phyloP scores from a whole-genome alignment of 2,113 vertebrate genomes.

The Periophthalmus modestus region DNA sequence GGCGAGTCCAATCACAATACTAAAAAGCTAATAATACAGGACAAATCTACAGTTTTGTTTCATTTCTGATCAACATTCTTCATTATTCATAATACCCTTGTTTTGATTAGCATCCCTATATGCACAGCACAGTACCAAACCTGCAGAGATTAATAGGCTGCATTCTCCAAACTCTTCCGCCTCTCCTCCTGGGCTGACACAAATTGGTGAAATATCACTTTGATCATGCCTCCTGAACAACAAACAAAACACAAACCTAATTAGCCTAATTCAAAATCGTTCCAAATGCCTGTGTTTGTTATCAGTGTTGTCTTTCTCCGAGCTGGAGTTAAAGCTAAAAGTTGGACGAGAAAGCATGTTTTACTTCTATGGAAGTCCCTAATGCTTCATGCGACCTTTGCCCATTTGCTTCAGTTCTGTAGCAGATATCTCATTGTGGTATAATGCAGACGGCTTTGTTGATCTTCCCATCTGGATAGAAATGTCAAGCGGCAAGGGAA shows the following conservation, averaged over 20 bases:
- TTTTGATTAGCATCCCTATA: conserved; percentile 72
- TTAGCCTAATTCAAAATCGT: conserved; percentile 76
- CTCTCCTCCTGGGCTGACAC: conserved; percentile 68
- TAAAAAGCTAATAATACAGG: conserved; percentile 59
- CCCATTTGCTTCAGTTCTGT: conserved; percentile 8
- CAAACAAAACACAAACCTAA: conserved; percentile 78
- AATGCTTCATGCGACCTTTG: conserved; percentile 44
- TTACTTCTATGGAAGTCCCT: conserved; percentile 11
- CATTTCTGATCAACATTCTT: conserved; percentile 70
- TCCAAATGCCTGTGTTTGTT: conserved; percentile 70
- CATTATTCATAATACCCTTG: conserved; percentile 73
- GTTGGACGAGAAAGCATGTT: conserved; percentile 33
- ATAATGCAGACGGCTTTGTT: conserved; percentile 29
- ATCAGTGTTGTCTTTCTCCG: conserved; percentile 48
- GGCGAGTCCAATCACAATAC: conserved; percentile 40
- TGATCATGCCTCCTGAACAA: conserved; percentile 76
- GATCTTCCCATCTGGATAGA: conserved; percentile 34
- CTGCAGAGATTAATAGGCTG: conserved; percentile 70
- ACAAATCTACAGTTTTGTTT: conserved; percentile 63
- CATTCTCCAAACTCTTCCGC: conserved; percentile 62
- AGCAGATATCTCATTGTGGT: conserved; percentile 6
- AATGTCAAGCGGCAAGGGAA: conserved; percentile 33
- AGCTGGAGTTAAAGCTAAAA: conserved; percentile 51
- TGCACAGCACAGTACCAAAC: conserved; percentile 50
- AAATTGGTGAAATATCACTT: conserved; percentile 79